Evolutionary conservation across 1,140 invertebrate species (phyloP).

Genomic region (Drosophila saltans): DNA sequence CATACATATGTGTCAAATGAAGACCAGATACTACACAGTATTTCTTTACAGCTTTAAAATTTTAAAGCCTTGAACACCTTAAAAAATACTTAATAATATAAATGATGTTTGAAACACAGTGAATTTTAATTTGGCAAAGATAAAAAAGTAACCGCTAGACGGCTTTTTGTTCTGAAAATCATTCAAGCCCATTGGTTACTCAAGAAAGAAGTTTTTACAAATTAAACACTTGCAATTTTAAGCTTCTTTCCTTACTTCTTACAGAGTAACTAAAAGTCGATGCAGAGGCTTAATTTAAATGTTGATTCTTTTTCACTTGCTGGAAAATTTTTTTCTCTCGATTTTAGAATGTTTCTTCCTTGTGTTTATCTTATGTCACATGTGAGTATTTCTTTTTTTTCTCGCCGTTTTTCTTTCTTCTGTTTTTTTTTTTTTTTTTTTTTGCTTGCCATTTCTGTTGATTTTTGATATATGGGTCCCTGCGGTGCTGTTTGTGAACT

Average conservation of each 20-base stretch:
- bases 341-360: slow-evolving; percentile 69
- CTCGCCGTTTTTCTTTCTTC: slow-evolving; percentile 12
- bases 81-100: too few species aligned
- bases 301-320: slow-evolving; percentile 2
- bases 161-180: too few species aligned
- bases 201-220: too few species aligned
- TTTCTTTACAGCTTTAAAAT: too few species aligned
- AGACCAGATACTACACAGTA: too few species aligned
- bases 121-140: too few species aligned
- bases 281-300: background rate
- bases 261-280: background rate
- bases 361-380: slow-evolving; percentile 78
- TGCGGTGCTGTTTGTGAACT: slow-evolving; percentile 56
- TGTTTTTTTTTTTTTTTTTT: slow-evolving; percentile 40
- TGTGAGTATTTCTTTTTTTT: slow-evolving; percentile 44
- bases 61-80: too few species aligned
- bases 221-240: too few species aligned
- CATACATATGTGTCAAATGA: too few species aligned
- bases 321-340: slow-evolving; percentile 39
- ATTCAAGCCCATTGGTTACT: too few species aligned
- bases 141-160: too few species aligned
- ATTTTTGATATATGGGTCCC: slow-evolving; percentile 78
- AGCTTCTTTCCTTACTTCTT: background rate
- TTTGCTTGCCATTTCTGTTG: slow-evolving; percentile 62
- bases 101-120: too few species aligned